Conservation (phyloP, 2,797 vertebrate species). For the Rhadinocentrus ornatus region DNA sequence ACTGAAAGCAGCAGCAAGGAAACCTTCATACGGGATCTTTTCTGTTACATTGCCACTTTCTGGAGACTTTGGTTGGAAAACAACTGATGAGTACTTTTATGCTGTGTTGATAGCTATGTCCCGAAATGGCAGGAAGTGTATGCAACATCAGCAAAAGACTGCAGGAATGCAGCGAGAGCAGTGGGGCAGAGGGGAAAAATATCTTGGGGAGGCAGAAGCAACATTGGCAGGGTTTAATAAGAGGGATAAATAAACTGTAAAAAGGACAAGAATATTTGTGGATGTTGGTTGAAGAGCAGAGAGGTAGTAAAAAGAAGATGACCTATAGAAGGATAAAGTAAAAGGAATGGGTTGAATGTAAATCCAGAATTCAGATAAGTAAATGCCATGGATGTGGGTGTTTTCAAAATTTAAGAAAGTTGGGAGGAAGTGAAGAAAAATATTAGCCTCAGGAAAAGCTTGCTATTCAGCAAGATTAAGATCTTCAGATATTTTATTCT, state of each 20-base stretch:
- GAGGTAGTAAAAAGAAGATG: constrained; percentile 29
- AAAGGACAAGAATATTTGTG: constrained; percentile 27
- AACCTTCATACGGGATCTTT: constrained; percentile 13
- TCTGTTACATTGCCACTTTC: constrained; percentile 23
- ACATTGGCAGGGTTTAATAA: constrained; percentile 47
- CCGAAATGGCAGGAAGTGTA: constrained; percentile 44
- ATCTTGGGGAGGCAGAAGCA: constrained; percentile 26
- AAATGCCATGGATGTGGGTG: constrained; percentile 1
- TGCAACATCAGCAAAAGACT: constrained; percentile 58
- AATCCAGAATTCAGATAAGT: constrained; percentile 21
- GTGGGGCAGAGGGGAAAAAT: constrained; percentile 31
- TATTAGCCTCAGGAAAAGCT: constrained; percentile 1
- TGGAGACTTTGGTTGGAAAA: constrained; percentile 35
- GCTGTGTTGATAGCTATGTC: constrained; percentile 51
- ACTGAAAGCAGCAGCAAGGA: constrained; percentile 22
- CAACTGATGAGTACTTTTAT: constrained; percentile 51
- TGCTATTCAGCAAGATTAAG: background rate
- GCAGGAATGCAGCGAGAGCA: constrained; percentile 24
- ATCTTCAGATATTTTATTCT: constrained; percentile 2
- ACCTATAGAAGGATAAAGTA: constrained; percentile 10
- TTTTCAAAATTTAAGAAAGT: constrained; percentile 9
- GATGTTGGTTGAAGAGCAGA: constrained; percentile 23
- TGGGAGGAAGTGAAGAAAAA: background rate
- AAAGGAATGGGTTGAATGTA: constrained; percentile 10
- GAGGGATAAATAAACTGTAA: constrained; percentile 24